phyloP scores from a whole-genome alignment of 2,113 vertebrate genomes.

The Bos indicus region DNA sequence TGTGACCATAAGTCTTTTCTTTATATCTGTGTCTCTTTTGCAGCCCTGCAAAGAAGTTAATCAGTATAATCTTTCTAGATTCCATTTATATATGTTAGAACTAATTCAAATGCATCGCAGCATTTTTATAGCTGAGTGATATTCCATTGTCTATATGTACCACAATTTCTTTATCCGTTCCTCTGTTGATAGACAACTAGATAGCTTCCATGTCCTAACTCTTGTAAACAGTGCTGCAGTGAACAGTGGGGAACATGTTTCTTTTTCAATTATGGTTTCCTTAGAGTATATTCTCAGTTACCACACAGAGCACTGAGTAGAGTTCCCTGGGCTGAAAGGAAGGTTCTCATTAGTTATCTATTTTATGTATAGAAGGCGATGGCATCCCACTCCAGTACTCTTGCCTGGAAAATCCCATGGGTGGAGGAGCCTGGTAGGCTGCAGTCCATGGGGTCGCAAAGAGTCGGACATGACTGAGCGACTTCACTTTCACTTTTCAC shows the following conservation, averaged over 20 bases:
- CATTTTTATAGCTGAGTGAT: not conserved
- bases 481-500: too few relatives aligned
- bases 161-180: rapidly evolving
- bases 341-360: not conserved
- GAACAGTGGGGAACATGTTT: not conserved
- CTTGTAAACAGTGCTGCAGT: not conserved
- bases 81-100: not conserved
- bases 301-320: not conserved
- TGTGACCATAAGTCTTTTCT: not conserved
- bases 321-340: not conserved
- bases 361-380: not conserved
- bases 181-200: not conserved
- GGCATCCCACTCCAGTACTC: too few relatives aligned
- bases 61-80: not conserved
- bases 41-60: not conserved
- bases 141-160: not conserved
- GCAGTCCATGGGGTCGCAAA: too few relatives aligned
- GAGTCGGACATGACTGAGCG: too few relatives aligned
- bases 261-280: not conserved
- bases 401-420: too few relatives aligned
- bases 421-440: too few relatives aligned
- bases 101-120: not conserved
- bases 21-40: not conserved
- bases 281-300: not conserved
- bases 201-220: not conserved